A percentile compares a stretch with the other conserved stretches of the same genome.
Evolutionary conservation across 2,888 invertebrate genomes (phyloP).

Genomic region (Eupithecia exiguata): DNA sequence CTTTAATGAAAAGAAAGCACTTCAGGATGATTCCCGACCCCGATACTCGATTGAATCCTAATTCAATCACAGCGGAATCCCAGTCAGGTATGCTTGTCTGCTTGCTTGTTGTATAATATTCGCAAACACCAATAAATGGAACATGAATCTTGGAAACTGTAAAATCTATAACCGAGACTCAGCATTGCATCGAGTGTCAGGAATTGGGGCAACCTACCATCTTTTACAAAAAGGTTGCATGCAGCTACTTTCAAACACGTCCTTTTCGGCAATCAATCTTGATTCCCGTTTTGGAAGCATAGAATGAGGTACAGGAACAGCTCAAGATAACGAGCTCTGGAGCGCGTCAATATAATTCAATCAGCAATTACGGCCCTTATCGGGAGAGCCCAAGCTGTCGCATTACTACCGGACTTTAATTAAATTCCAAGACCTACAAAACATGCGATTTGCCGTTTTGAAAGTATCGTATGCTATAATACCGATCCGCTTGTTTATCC

Average conservation of each 20-base stretch:
- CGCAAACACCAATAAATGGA: background rate
- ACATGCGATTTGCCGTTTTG: slow-evolving; percentile 1
- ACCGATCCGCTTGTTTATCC: background rate
- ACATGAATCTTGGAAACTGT: background rate
- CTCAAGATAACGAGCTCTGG: slow-evolving; percentile 24
- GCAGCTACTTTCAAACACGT: background rate
- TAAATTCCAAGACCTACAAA: slow-evolving; percentile 11
- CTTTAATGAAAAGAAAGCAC: background rate
- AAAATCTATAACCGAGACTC: background rate
- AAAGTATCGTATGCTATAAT: slow-evolving; percentile 3
- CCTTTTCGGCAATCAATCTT: slow-evolving; percentile 4
- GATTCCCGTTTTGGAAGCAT: slow-evolving; percentile 11
- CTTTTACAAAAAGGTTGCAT: background rate
- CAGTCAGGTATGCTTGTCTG: background rate
- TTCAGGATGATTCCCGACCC: background rate
- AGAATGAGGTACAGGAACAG: slow-evolving; percentile 30
- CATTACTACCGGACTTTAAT: slow-evolving; percentile 14
- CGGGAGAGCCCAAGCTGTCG: slow-evolving; percentile 13
- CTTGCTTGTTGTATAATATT: background rate
- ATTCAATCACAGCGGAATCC: background rate
- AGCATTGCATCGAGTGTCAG: background rate
- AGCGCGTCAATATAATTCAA: slow-evolving; percentile 25
- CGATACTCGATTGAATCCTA: background rate
- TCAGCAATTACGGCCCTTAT: slow-evolving; percentile 19
- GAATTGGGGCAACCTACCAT: background rate